Evolutionary conservation across 2,113 vertebrate species (phyloP).

Genomic region (Rhagologus leucostigma): DNA sequence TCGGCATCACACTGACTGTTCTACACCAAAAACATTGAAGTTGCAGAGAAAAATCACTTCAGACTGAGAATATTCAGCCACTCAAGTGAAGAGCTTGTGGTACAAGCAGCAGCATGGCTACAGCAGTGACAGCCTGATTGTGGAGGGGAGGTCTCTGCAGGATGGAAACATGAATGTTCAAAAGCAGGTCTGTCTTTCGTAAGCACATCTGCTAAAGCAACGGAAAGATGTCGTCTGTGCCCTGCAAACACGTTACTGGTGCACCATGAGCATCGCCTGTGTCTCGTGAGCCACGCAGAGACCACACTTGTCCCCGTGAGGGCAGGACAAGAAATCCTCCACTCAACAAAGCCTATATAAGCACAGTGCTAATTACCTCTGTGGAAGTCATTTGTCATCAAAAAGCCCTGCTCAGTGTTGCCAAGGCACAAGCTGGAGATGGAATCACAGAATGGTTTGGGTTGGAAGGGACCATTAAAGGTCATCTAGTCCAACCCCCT

Average conservation of each 20-base stretch:
- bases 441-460: not conserved
- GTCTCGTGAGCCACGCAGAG: not conserved
- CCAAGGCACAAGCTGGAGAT: not conserved
- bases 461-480: not conserved
- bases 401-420: not conserved
- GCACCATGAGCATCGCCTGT: accelerated
- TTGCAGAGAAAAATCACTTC: not conserved
- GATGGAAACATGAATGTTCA: not conserved
- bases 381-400: not conserved
- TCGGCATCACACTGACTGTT: not conserved
- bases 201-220: not conserved
- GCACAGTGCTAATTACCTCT: not conserved
- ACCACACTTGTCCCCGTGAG: accelerated
- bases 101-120: not conserved
- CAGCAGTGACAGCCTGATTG: not conserved
- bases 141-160: not conserved
- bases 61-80: not conserved
- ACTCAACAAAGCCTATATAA: not conserved
- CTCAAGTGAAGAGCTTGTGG: accelerated
- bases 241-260: not conserved
- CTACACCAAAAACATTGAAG: not conserved
- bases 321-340: not conserved
- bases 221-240: not conserved
- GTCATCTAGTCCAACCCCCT: not conserved
- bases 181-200: not conserved